phyloP scores from a whole-genome alignment of 2,797 vertebrate genomes.

The Varecia variegata region DNA sequence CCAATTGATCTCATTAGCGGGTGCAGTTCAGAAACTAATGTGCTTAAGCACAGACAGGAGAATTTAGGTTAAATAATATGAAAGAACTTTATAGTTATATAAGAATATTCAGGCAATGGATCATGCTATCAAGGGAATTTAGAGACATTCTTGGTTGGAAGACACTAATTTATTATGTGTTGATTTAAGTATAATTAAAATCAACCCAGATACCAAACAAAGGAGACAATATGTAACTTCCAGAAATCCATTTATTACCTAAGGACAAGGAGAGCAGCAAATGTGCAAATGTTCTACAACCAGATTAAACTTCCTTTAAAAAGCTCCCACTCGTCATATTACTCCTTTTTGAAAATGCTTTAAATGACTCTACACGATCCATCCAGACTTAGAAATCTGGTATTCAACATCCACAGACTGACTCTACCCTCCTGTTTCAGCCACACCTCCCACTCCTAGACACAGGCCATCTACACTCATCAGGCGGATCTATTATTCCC shows the following conservation, averaged over 20 bases:
- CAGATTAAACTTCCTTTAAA: constrained; percentile 36
- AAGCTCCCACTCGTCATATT: background rate
- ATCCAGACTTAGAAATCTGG: background rate
- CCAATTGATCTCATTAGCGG: constrained; percentile 45
- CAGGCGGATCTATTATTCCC: background rate
- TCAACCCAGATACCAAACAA: constrained; percentile 45
- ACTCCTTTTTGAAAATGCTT: background rate
- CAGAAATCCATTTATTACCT: constrained; percentile 22
- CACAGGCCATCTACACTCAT: background rate
- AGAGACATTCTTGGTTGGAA: constrained; percentile 29
- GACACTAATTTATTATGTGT: constrained; percentile 55
- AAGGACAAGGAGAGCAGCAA: background rate
- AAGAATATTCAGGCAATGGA: constrained; percentile 10
- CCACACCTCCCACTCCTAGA: background rate
- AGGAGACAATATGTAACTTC: constrained; percentile 19
- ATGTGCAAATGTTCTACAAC: background rate
- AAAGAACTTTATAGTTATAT: background rate
- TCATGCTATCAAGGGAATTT: constrained; percentile 37
- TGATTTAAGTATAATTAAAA: constrained; percentile 65
- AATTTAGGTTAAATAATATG: constrained; percentile 42
- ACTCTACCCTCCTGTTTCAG: background rate
- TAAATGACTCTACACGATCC: background rate
- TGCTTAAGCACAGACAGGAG: background rate
- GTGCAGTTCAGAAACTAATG: constrained; percentile 9
- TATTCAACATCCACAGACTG: background rate